These are phyloP conservation scores for Blennius ocellaris DNA, from an alignment of 2,113 vertebrate genomes.

Conservation along the genomic window DNA sequence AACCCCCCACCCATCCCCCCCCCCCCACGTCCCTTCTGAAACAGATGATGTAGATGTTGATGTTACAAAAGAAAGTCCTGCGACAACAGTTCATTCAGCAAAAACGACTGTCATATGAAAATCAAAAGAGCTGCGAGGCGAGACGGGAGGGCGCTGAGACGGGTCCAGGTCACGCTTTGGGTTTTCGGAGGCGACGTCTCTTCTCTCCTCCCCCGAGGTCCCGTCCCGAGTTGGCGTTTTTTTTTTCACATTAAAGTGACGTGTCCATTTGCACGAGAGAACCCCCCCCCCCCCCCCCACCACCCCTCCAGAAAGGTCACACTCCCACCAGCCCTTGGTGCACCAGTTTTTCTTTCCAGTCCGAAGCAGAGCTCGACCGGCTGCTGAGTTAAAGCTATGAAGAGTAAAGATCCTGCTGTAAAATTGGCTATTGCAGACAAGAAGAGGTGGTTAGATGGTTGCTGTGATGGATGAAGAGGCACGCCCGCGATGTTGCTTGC, in stretches of 20 bases:
- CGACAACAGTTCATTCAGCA: constrained; percentile 29
- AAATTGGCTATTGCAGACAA: constrained; percentile 60
- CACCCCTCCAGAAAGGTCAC: neutral
- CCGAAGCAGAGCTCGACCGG: constrained; percentile 51
- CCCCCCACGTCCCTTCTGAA: constrained; percentile 42
- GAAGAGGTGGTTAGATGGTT: constrained; percentile 56
- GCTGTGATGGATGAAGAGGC: constrained; percentile 63
- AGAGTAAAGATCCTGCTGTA: constrained; percentile 61
- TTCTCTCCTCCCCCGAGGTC: constrained; percentile 1
- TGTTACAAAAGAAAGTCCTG: constrained; percentile 35
- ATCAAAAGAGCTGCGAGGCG: constrained; percentile 53
- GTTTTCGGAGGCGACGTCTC: constrained; percentile 57
- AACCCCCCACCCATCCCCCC: constrained; percentile 12
- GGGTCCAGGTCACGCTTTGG: constrained; percentile 65
- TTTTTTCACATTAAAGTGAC: constrained; percentile 49
- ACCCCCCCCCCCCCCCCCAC: too few relatives aligned
- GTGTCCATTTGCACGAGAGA: constrained; percentile 28
- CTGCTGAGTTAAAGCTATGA: constrained; percentile 80
- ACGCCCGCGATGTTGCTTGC: constrained; percentile 46
- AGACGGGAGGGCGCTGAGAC: constrained; percentile 50
- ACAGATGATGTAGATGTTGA: constrained; percentile 51
- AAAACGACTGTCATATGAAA: constrained; percentile 34
- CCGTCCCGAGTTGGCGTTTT: constrained; percentile 19
- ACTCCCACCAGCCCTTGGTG: constrained; percentile 67
- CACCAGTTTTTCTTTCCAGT: constrained; percentile 9